phyloP scores from a whole-genome alignment of 2,797 vertebrate species.

The Syngnathus acus region DNA sequence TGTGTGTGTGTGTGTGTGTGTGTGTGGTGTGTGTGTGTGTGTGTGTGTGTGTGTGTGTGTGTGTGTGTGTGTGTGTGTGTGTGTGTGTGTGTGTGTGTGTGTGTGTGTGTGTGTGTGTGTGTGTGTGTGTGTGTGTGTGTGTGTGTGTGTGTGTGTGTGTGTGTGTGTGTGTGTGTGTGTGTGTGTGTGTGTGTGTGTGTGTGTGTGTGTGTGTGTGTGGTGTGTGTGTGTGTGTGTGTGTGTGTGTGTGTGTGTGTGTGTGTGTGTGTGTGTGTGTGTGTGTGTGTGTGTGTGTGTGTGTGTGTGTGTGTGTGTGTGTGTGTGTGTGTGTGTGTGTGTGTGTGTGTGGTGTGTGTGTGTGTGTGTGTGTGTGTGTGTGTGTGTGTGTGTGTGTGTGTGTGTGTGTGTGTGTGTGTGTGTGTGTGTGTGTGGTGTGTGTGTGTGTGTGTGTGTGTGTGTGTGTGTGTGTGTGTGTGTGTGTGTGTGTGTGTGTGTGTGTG shows the following conservation, averaged over 20 bases:
- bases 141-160: background rate
- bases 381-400: conserved; percentile 6
- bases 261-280: background rate
- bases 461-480: conserved; percentile 6
- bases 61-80: background rate
- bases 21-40: conserved; percentile 1
- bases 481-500: conserved; percentile 6
- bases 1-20: conserved; percentile 1
- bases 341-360: conserved; percentile 6
- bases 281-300: background rate
- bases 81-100: conserved; percentile 1
- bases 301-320: background rate
- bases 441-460: conserved; percentile 6
- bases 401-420: conserved; percentile 6
- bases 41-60: background rate
- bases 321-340: conserved; percentile 1
- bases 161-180: conserved; percentile 1
- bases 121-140: background rate
- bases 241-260: conserved; percentile 1
- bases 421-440: conserved; percentile 6
- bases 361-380: conserved; percentile 6
- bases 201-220: background rate
- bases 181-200: background rate
- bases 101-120: background rate
- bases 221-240: background rate